A percentile compares a stretch with the other conserved stretches of the same genome.
Conservation (phyloP, 2,888 invertebrate species). For the Apamea epomidion region DNA sequence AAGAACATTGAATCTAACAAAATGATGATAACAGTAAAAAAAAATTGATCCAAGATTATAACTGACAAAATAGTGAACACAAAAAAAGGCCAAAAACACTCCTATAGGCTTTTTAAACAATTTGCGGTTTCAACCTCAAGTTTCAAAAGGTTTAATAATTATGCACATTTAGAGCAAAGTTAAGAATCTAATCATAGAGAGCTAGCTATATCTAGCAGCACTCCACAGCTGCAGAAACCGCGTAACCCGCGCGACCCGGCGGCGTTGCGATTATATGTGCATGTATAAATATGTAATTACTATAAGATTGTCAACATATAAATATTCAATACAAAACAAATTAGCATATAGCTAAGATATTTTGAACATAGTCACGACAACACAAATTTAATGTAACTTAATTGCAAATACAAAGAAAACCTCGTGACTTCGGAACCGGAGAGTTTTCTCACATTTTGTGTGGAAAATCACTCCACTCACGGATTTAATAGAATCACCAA, state of each 20-base stretch:
- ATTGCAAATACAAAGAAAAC: constrained; percentile 55
- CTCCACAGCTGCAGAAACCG: background rate
- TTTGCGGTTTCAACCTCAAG: background rate
- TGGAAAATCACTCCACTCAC: constrained; percentile 56
- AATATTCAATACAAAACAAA: constrained; percentile 17
- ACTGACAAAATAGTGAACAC: no score
- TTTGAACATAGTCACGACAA: constrained; percentile 52
- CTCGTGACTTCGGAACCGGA: constrained; percentile 53
- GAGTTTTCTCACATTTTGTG: constrained; percentile 41
- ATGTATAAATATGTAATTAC: constrained; percentile 10
- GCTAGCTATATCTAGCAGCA: constrained; percentile 1
- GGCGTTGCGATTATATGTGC: background rate
- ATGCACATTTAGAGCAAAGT: constrained; percentile 33
- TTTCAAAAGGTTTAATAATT: constrained; percentile 1
- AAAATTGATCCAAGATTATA: no score
- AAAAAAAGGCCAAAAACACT: no score
- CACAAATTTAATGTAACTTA: constrained; percentile 44
- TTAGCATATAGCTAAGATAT: constrained; percentile 42
- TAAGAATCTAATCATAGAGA: constrained; percentile 16
- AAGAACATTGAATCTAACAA: no score
- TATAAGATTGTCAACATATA: constrained; percentile 25
- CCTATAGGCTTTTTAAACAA: background rate
- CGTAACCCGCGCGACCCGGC: background rate
- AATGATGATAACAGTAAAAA: no score
- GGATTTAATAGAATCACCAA: constrained; percentile 25